Evolutionary conservation across 2,797 vertebrate species (phyloP).

Genomic region (Apogon talboti): DNA sequence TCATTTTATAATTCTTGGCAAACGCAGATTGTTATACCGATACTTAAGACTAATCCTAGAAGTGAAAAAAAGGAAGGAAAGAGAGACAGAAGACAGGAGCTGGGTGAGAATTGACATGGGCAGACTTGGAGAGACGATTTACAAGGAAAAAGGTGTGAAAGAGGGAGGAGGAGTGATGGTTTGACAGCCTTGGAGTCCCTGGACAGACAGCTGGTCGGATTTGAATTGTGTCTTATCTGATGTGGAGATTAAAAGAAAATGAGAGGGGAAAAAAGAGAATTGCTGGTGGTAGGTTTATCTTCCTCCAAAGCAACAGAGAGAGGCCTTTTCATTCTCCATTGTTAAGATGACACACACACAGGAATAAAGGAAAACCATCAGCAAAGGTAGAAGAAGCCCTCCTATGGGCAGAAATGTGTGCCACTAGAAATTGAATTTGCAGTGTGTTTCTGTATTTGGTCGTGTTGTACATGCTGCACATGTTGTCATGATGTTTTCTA

Average conservation of each 20-base stretch:
- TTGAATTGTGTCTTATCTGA: constrained; percentile 61
- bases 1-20: background rate
- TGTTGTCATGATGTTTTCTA: too few relatives aligned
- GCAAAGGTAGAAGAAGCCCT: constrained; percentile 8
- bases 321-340: constrained; percentile 25
- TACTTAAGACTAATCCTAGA: constrained; percentile 22
- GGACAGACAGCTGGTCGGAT: constrained; percentile 49
- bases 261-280: constrained; percentile 6
- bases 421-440: too few relatives aligned
- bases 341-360: constrained; percentile 17
- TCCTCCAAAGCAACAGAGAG: constrained; percentile 22
- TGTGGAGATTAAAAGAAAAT: constrained; percentile 57
- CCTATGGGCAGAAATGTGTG: background rate
- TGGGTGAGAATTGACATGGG: constrained; percentile 48
- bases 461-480: too few relatives aligned
- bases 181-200: constrained; percentile 55
- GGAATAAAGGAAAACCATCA: constrained; percentile 20
- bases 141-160: constrained; percentile 32
- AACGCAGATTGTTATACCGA: constrained; percentile 15
- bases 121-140: constrained; percentile 32
- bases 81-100: constrained; percentile 12
- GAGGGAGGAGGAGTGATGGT: constrained; percentile 45
- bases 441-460: too few relatives aligned
- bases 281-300: constrained; percentile 32
- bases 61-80: constrained; percentile 11